Percentiles rank a stretch among this genome's conserved stretches.
These are phyloP conservation scores for Pycnonotus jocosus DNA, from an alignment of 2,113 vertebrate species.

Conservation along the genomic window DNA sequence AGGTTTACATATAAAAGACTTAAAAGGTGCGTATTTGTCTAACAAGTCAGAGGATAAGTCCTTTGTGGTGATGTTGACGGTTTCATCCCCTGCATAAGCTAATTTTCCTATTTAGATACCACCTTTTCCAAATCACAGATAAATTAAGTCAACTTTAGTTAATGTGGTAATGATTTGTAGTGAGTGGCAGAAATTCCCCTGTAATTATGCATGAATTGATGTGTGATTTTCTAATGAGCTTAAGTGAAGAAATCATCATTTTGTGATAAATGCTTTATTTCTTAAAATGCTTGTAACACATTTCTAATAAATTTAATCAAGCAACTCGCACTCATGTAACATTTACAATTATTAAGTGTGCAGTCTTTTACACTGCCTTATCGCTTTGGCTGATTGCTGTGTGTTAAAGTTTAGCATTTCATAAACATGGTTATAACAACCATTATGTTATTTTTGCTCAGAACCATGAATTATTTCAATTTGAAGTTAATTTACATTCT, in stretches of 20 bases:
- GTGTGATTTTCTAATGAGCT: slow-evolving; percentile 83
- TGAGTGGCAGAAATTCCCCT: slow-evolving; percentile 75
- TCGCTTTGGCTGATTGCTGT: slow-evolving; percentile 61
- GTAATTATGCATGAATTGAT: slow-evolving; percentile 82
- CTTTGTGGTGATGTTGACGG: neutral
- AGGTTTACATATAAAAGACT: slow-evolving; percentile 33
- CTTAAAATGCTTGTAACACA: slow-evolving; percentile 75
- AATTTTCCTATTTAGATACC: slow-evolving; percentile 51
- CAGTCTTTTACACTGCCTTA: slow-evolving; percentile 57
- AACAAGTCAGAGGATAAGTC: neutral
- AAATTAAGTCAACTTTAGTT: slow-evolving; percentile 72
- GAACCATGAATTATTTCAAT: slow-evolving; percentile 64
- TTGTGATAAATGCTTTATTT: slow-evolving; percentile 81
- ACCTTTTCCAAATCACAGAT: slow-evolving; percentile 66
- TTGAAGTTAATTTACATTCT: slow-evolving; percentile 56
- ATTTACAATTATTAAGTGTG: slow-evolving; percentile 73
- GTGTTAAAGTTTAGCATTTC: slow-evolving; percentile 62
- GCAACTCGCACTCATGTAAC: slow-evolving; percentile 63
- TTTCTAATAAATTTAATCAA: slow-evolving; percentile 81
- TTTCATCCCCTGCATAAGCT: neutral
- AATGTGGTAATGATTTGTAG: slow-evolving; percentile 78
- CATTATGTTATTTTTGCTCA: slow-evolving; percentile 51
- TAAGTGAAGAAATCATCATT: slow-evolving; percentile 81
- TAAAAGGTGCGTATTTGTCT: slow-evolving; percentile 11
- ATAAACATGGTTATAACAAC: slow-evolving; percentile 63